phyloP scores from a whole-genome alignment of 2,797 vertebrate species.

The Sebastes trivittatus region DNA sequence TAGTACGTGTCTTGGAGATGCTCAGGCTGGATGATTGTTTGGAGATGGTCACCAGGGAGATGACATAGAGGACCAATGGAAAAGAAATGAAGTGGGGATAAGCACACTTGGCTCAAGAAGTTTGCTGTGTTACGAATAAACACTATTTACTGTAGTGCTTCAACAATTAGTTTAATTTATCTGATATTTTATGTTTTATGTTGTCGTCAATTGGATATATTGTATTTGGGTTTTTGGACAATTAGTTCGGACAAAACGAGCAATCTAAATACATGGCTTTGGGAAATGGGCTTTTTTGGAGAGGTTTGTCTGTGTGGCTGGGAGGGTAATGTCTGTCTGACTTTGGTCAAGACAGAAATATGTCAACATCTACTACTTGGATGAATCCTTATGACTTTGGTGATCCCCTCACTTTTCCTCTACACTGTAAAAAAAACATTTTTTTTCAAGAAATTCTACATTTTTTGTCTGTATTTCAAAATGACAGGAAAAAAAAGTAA shows the following conservation, averaged over 20 bases:
- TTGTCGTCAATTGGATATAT: neutral
- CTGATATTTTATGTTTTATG: no score
- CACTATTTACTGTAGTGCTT: neutral
- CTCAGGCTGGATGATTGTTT: slow-evolving; percentile 59
- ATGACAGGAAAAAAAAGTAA: no score
- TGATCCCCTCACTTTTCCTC: no score
- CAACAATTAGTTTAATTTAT: neutral
- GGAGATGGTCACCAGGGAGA: slow-evolving; percentile 65
- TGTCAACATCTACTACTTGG: no score
- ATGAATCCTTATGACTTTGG: no score
- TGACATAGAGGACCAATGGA: slow-evolving; percentile 6
- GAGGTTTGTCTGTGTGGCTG: neutral
- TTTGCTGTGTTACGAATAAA: slow-evolving; percentile 2
- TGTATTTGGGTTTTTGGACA: neutral
- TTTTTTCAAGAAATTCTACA: no score
- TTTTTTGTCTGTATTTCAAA: no score
- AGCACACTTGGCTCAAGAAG: slow-evolving; percentile 32
- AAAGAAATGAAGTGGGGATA: slow-evolving; percentile 28
- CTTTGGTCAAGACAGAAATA: no score
- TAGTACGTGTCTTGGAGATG: slow-evolving; percentile 69
- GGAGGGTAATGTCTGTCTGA: no score
- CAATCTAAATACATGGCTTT: neutral
- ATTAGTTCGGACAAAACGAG: neutral
- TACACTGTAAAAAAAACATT: no score
- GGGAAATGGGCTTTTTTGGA: neutral